phyloP scores from a whole-genome alignment of 2,888 invertebrate genomes.

The Scelioninae gen. 1 region DNA sequence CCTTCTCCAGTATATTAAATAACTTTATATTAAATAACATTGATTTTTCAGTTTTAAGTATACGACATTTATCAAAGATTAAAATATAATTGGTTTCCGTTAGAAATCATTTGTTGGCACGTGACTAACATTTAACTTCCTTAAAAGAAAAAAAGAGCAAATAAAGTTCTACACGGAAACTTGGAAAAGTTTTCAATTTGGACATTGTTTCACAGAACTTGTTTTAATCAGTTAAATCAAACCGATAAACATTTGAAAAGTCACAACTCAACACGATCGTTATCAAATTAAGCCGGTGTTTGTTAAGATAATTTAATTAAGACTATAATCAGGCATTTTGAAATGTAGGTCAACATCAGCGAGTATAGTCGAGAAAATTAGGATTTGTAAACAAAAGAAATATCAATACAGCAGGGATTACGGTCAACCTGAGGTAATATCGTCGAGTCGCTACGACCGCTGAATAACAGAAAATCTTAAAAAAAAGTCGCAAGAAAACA shows the following conservation, averaged over 20 bases:
- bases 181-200: not conserved
- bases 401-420: slow-evolving; percentile 12
- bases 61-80: slow-evolving; percentile 1
- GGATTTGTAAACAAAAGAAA: slow-evolving; percentile 28
- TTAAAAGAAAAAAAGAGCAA: not conserved
- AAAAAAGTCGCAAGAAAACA: not conserved
- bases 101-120: not conserved
- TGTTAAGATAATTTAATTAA: slow-evolving; percentile 14
- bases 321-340: slow-evolving; percentile 7
- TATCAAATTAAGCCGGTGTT: not conserved
- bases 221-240: not conserved
- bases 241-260: not conserved
- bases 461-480: slow-evolving; percentile 13
- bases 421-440: slow-evolving; percentile 12
- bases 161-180: not conserved
- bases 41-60: not conserved
- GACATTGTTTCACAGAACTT: not conserved
- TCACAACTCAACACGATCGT: not conserved
- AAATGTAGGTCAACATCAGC: slow-evolving; percentile 11
- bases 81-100: not conserved
- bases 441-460: slow-evolving; percentile 1
- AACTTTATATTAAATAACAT: not conserved
- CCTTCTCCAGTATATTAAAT: not conserved
- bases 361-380: slow-evolving; percentile 12
- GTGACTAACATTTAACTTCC: not conserved